Evolutionary conservation across 2,888 invertebrate genomes (phyloP), one percentile per base, ranked within the genome.

Genomic region (Parnassius smintheus): DNA sequence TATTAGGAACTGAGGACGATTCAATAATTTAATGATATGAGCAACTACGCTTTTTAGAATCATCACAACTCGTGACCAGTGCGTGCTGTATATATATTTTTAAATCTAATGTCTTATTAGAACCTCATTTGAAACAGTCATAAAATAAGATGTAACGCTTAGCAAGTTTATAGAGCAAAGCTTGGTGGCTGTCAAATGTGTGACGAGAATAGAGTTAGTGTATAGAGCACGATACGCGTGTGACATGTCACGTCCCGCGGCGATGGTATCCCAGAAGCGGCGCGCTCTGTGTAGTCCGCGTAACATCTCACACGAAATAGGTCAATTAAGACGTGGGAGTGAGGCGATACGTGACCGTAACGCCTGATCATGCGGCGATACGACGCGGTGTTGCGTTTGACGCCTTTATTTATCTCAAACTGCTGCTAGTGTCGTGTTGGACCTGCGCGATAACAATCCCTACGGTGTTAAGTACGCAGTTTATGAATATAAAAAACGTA

Each of bases 271-370:
- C 91, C 82, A 79, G 75, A 86, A 78, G 80, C 82, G 81, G 83
- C 75, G 78, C 76, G 75, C 72, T 69, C 64, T 61, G 44, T 60
- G 52, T 78, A 74, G 72, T 74, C 75, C 81, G 82, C 81, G 85
- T 80, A 73, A 81, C 87, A 83, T 85, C 85, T 86, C 83, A 89
- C 88, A 88, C 88, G 86, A 90, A 91, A 88, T 88, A 80, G 91
- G 89, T 90, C 91, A 89, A 91, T 91, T 91, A 91, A 86, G 88
- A 89, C 90, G 91, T 90, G 90, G 90, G 90, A 89, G 91, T 88
- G 90, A 73, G 79, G 72, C 69, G 76, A 76, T 77, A 86, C 91
- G 90, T 91, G 91, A 91, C 89, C 86, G 88, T 86, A 83, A 87
- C 90, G 88, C 86, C 80, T 75, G 89, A 88, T 89, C 80, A 70